phyloP scores from a whole-genome alignment of 2,888 invertebrate species.

The Oligia strigilis region DNA sequence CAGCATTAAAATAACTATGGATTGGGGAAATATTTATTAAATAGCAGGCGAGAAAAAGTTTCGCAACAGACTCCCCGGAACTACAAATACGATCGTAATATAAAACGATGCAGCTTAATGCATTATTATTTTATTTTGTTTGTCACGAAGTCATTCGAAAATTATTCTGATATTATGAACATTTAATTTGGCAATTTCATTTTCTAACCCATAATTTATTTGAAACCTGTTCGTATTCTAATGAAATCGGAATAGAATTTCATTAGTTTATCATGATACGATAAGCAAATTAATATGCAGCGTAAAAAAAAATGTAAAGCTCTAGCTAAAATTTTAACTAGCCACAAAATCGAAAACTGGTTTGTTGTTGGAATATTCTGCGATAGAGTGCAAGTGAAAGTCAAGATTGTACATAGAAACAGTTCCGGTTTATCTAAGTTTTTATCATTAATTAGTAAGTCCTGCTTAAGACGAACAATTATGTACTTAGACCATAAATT shows the following conservation, averaged over 20 bases:
- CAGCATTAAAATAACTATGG: slow-evolving; percentile 5
- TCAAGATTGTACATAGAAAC: slow-evolving; percentile 85
- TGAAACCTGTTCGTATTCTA: slow-evolving; percentile 71
- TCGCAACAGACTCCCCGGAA: slow-evolving; percentile 1
- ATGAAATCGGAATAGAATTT: slow-evolving; percentile 74
- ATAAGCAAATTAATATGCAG: slow-evolving; percentile 77
- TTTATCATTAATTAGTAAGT: slow-evolving; percentile 79
- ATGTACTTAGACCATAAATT: slow-evolving; percentile 20
- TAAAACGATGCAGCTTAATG: slow-evolving; percentile 19
- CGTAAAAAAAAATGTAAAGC: slow-evolving; percentile 67
- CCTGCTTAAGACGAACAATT: slow-evolving; percentile 52
- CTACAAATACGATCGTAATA: neutral
- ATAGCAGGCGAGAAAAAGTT: neutral
- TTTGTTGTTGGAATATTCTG: slow-evolving; percentile 86
- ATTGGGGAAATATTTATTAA: slow-evolving; percentile 9
- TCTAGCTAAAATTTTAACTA: slow-evolving; percentile 76
- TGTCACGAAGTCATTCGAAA: slow-evolving; percentile 61
- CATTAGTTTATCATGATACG: slow-evolving; percentile 73
- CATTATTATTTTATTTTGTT: slow-evolving; percentile 49
- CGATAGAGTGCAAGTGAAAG: slow-evolving; percentile 90
- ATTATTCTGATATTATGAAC: slow-evolving; percentile 65
- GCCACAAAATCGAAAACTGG: slow-evolving; percentile 82
- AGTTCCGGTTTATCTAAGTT: slow-evolving; percentile 86
- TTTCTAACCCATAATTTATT: slow-evolving; percentile 75
- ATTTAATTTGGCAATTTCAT: slow-evolving; percentile 67